Evolutionary conservation across 2,888 invertebrate genomes (phyloP).

Genomic region (Lithosia quadra): DNA sequence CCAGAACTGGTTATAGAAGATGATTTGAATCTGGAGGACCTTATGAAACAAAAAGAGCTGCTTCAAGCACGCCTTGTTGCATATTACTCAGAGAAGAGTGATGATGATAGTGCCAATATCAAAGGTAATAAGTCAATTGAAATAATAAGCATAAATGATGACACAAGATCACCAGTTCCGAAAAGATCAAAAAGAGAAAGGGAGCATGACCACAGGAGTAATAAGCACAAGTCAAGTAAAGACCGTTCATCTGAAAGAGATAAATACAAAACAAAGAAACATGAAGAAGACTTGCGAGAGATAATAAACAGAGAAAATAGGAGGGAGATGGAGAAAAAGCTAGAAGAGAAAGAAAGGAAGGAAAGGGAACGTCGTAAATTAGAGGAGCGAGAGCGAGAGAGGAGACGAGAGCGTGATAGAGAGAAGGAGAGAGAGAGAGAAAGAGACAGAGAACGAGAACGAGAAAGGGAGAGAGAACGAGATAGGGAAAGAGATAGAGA

Average conservation of each 20-base stretch:
- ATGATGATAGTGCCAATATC: constrained; percentile 72
- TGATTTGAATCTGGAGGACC: constrained; percentile 94
- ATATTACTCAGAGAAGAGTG: constrained; percentile 90
- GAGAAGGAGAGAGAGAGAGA: constrained; percentile 63
- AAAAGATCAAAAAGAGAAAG: constrained; percentile 74
- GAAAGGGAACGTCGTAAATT: constrained; percentile 64
- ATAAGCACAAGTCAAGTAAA: constrained; percentile 75
- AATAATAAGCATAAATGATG: constrained; percentile 67
- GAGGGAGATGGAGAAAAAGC: constrained; percentile 67
- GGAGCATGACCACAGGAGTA: constrained; percentile 64
- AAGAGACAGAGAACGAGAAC: constrained; percentile 57
- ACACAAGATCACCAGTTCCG: constrained; percentile 79
- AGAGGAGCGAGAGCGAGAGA: constrained; percentile 55
- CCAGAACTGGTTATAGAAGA: constrained; percentile 93
- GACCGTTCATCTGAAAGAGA: constrained; percentile 68
- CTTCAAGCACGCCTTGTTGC: constrained; percentile 93
- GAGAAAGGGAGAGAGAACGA: constrained; percentile 52
- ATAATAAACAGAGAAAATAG: constrained; percentile 72
- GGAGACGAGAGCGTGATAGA: constrained; percentile 53
- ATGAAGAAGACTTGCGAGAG: constrained; percentile 79
- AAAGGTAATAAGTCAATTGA: constrained; percentile 77
- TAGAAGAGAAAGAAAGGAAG: constrained; percentile 63
- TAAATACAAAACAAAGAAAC: constrained; percentile 64
- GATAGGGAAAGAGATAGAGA: constrained; percentile 54
- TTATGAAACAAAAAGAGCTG: constrained; percentile 95